phyloP scores from a whole-genome alignment of 2,113 vertebrate genomes.

The Neogobius melanostomus region DNA sequence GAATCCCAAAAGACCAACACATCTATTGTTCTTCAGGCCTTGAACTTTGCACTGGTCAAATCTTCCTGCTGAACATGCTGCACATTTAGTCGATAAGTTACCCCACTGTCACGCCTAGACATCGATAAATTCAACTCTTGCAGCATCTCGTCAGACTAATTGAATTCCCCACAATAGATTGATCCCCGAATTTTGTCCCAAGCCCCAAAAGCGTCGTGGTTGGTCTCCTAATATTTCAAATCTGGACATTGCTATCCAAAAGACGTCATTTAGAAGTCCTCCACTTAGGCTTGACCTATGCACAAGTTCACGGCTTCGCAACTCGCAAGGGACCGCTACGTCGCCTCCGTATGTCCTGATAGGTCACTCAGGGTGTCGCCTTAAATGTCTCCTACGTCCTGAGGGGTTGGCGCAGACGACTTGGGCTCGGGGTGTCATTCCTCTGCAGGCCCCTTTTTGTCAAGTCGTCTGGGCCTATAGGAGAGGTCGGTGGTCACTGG shows the following conservation, averaged over 20 bases:
- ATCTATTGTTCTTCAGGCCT: not conserved
- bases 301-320: slow-evolving; percentile 55
- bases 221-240: slow-evolving; percentile 8
- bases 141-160: not conserved
- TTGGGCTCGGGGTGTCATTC: slow-evolving; percentile 60
- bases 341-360: slow-evolving; percentile 21
- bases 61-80: not conserved
- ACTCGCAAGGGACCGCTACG: slow-evolving; percentile 20
- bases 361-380: slow-evolving; percentile 49
- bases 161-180: not conserved
- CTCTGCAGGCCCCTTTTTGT: slow-evolving; percentile 69
- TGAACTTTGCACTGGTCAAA: not conserved
- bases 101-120: not conserved
- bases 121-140: not conserved
- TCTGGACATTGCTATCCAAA: not conserved
- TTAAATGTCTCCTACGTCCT: slow-evolving; percentile 29
- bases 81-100: not conserved
- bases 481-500: slow-evolving; percentile 63
- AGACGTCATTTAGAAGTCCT: not conserved
- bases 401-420: slow-evolving; percentile 35
- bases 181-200: not conserved
- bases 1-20: not conserved
- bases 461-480: slow-evolving; percentile 38
- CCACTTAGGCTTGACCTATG: not conserved
- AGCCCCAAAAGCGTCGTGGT: not conserved